Percentiles rank a stretch among this genome's conserved stretches.
phyloP scores from a whole-genome alignment of 2,113 vertebrate species.

The Romanogobio albipinnatus region DNA sequence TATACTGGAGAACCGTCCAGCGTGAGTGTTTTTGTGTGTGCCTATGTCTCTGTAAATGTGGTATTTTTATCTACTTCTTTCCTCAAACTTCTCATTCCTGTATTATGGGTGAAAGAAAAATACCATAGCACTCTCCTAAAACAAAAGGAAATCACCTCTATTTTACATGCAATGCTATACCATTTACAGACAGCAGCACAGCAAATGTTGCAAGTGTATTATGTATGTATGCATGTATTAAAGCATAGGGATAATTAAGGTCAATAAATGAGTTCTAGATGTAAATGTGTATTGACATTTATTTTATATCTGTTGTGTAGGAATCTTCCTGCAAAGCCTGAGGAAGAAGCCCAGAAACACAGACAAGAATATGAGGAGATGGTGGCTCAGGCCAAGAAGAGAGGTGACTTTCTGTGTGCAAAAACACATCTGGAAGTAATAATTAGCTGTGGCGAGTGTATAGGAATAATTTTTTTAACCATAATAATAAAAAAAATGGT shows the following conservation, averaged over 20 bases:
- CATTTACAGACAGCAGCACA: not conserved
- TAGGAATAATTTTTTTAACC: too few species aligned
- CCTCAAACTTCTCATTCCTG: not conserved
- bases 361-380: conserved; percentile 94
- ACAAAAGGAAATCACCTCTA: not conserved
- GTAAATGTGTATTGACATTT: conserved; percentile 1
- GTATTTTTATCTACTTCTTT: not conserved
- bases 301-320: conserved; percentile 67
- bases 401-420: conserved; percentile 71
- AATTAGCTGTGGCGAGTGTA: too few species aligned
- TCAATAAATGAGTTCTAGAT: not conserved
- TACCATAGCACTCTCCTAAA: not conserved
- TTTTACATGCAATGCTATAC: not conserved
- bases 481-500: too few species aligned
- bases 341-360: conserved; percentile 93
- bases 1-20: conserved; percentile 92
- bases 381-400: conserved; percentile 94
- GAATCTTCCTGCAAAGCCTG: conserved; percentile 95
- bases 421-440: not conserved
- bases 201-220: not conserved
- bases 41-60: not conserved
- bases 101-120: not conserved
- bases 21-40: conserved; percentile 78
- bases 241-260: not conserved
- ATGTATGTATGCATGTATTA: too few species aligned